Evolutionary conservation across 2,888 invertebrate genomes (phyloP).

Genomic region (Steinernema hermaphroditum): DNA sequence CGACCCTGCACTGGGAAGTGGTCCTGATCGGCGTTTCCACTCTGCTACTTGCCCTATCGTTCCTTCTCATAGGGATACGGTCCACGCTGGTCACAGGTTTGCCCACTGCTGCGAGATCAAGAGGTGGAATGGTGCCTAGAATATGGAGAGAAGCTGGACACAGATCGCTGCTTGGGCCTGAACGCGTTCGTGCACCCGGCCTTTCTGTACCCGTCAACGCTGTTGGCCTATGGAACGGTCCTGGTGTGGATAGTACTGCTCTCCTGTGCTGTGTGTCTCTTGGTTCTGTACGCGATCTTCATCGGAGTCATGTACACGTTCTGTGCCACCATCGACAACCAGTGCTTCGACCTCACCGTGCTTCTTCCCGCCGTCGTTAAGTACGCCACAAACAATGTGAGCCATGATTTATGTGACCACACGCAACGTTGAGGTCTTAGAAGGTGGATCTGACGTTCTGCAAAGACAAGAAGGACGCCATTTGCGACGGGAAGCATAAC

Average conservation of each 20-base stretch:
- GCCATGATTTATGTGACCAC: background rate
- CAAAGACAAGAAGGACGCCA: constrained; percentile 30
- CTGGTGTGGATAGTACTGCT: constrained; percentile 12
- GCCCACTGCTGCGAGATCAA: background rate
- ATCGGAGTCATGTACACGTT: constrained; percentile 23
- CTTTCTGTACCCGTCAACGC: background rate
- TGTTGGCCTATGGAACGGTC: background rate
- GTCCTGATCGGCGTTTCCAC: background rate
- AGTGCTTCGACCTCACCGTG: constrained; percentile 35
- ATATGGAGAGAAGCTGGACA: background rate
- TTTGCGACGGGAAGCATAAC: constrained; percentile 12
- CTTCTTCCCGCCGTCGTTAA: constrained; percentile 32
- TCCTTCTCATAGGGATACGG: constrained; percentile 3
- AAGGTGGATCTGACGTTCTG: constrained; percentile 29
- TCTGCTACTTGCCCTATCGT: background rate
- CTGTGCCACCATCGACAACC: constrained; percentile 33
- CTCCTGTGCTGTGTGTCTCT: background rate
- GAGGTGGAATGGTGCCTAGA: background rate
- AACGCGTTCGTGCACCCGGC: constrained; percentile 7
- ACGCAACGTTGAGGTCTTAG: constrained; percentile 14
- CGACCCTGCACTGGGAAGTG: background rate
- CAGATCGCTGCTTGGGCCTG: background rate
- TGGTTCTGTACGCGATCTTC: constrained; percentile 21
- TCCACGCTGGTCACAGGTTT: background rate
- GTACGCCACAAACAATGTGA: constrained; percentile 27